Base-by-base conservation (phyloP, 2,888 invertebrate genomes). In the Plagiodera versicolora region DNA sequence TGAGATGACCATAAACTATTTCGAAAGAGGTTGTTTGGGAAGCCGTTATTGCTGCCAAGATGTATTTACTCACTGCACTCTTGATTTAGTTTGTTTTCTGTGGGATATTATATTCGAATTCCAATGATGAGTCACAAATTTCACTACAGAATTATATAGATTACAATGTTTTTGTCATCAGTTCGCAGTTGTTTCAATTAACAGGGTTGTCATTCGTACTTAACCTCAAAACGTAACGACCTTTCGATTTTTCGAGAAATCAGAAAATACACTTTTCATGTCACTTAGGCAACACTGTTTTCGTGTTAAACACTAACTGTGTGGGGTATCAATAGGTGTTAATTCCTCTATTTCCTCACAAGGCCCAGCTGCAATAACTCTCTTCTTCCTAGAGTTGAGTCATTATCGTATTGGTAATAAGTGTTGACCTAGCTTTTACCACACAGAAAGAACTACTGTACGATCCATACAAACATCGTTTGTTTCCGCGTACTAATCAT, bases 1-100 rank as follows among this genome's bases (percentile, higher is more conserved):
- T 49, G 8, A 57, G 54, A 47, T 49, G 48, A 20, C 28, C 53
- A 47, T 58, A 49, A 58, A 54, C 28, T 46, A 53, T 30, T 58
- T 19, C 16, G 28, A 58, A 58, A 32, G 6, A 11, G 32, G 32
- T 9, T 32, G 10, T 32, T 32, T 32, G 2, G 10, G 10, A 32
- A 11, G 6, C 32, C 32, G 32, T 32, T 32, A 32, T 11, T 32
- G 32, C 11, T 32, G n/a, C 32, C 32, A 32, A 32, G 32, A 32
- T 32, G 10, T 32, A 10, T 10, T 9, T 11, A 10, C 6, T 32
- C 32, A 10, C 10, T 10, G 10, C 32, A 32, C 32, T 32, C 10
- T 32, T 32, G 6, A 6, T 6, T 32, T 32, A 32, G 10, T 32
- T 10, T 32, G 32, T 32, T 32, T 11, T 10, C 32, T 32, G 10